Percentiles rank a stretch among this genome's conserved stretches.
These are phyloP conservation scores for Callosobruchus maculatus DNA, from an alignment of 2,888 invertebrate species.

Conservation along the genomic window DNA sequence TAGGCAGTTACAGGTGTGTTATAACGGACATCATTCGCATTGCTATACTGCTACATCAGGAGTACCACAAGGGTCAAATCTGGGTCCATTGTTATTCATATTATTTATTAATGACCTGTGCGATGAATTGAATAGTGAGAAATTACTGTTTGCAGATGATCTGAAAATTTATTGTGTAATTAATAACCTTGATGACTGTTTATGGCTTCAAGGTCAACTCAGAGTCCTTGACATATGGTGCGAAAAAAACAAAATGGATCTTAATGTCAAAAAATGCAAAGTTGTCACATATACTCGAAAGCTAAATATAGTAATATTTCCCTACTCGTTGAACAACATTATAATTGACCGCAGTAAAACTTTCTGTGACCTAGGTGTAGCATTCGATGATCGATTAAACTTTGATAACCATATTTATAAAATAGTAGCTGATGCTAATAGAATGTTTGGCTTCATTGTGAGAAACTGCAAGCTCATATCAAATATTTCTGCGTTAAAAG, in stretches of 20 bases:
- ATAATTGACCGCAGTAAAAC: neutral
- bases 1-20: slow-evolving; percentile 1
- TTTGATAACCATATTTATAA: neutral
- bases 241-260: slow-evolving; percentile 1
- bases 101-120: slow-evolving; percentile 10
- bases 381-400: slow-evolving; percentile 6
- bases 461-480: neutral
- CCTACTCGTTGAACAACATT: neutral
- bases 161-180: slow-evolving; percentile 8
- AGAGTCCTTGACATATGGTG: slow-evolving; percentile 4
- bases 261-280: slow-evolving; percentile 13
- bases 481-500: neutral
- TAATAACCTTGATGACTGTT: slow-evolving; percentile 6
- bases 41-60: slow-evolving; percentile 3
- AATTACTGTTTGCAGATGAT: slow-evolving; percentile 11
- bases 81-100: slow-evolving; percentile 10
- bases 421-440: neutral
- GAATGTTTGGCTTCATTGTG: neutral
- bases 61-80: slow-evolving; percentile 11
- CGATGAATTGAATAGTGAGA: slow-evolving; percentile 1
- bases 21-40: slow-evolving; percentile 1
- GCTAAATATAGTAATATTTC: neutral
- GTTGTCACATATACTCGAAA: slow-evolving; percentile 6
- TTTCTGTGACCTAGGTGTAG: slow-evolving; percentile 7
- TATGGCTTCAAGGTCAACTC: slow-evolving; percentile 1